Evolutionary conservation across 1,140 invertebrate genomes (phyloP).

Genomic region (Danaus melanippus): DNA sequence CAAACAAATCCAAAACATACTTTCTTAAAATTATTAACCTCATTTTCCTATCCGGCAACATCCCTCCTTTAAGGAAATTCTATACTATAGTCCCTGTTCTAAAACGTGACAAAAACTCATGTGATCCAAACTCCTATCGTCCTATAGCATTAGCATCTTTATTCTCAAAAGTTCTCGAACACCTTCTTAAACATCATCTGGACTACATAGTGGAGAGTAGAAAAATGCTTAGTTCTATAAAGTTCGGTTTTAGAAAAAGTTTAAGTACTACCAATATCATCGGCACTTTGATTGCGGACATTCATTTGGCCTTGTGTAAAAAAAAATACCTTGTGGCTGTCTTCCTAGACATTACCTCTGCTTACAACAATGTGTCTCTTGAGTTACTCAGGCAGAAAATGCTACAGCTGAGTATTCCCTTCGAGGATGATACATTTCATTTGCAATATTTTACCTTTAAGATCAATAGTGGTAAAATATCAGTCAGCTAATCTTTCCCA

Average conservation of each 20-base stretch:
- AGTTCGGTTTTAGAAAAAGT: conserved; percentile 25
- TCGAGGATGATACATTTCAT: conserved; percentile 1
- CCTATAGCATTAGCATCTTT: too few species aligned
- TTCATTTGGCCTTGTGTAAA: conserved; percentile 9
- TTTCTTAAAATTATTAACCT: conserved; percentile 6
- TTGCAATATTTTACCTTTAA: neutral
- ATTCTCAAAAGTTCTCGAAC: too few species aligned
- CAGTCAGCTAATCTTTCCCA: neutral
- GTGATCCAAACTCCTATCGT: too few species aligned
- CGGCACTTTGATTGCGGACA: conserved; percentile 20
- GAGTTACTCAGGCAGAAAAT: too few species aligned
- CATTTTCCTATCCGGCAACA: neutral
- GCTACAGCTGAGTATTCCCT: neutral
- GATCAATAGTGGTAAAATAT: neutral
- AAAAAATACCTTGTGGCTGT: neutral
- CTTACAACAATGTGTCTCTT: too few species aligned
- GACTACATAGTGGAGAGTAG: conserved; percentile 19
- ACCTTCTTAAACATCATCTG: conserved; percentile 22
- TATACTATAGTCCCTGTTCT: too few species aligned
- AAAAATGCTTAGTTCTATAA: conserved; percentile 8
- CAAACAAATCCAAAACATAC: neutral
- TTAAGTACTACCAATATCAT: conserved; percentile 22
- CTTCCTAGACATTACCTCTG: too few species aligned
- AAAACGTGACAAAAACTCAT: too few species aligned
- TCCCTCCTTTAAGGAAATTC: too few species aligned